These are phyloP conservation scores for Sycophaga agraensis DNA, from an alignment of 1,140 invertebrate genomes.

Conservation along the genomic window DNA sequence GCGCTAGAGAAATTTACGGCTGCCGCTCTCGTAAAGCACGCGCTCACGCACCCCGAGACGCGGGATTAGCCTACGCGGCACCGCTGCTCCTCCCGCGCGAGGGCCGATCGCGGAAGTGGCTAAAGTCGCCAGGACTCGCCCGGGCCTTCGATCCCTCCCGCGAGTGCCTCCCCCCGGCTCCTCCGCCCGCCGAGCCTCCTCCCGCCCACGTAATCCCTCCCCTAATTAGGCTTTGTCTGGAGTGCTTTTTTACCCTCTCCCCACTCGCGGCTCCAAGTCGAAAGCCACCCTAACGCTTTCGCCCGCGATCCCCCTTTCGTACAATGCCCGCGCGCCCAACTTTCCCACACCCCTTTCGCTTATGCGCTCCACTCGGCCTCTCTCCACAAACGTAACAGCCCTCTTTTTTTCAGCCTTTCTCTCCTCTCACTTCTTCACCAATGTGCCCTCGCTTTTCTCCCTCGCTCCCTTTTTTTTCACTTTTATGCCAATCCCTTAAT, in stretches of 20 bases:
- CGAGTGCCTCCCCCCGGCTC: no score
- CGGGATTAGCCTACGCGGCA: no score
- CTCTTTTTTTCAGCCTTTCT: background rate
- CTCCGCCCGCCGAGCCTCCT: background rate
- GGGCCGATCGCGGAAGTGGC: no score
- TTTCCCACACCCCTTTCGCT: background rate
- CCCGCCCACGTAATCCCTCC: background rate
- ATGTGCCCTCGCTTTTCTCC: no score
- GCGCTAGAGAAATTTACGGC: slow-evolving; percentile 5
- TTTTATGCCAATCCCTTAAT: no score
- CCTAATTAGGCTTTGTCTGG: slow-evolving; percentile 24
- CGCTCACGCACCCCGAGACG: background rate
- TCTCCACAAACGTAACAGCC: background rate
- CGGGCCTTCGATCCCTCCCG: no score
- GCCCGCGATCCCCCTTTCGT: slow-evolving; percentile 3
- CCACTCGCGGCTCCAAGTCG: slow-evolving; percentile 1
- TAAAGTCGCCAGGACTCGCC: no score
- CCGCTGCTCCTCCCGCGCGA: no score
- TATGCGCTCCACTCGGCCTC: background rate
- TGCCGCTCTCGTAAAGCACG: background rate
- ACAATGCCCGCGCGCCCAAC: background rate
- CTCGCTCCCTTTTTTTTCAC: background rate
- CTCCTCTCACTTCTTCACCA: background rate
- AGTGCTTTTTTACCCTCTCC: slow-evolving; percentile 8
- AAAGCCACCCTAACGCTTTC: background rate